These are phyloP conservation scores for Notarius quadriscutis DNA, from an alignment of 2,113 vertebrate species.

Conservation along the genomic window DNA sequence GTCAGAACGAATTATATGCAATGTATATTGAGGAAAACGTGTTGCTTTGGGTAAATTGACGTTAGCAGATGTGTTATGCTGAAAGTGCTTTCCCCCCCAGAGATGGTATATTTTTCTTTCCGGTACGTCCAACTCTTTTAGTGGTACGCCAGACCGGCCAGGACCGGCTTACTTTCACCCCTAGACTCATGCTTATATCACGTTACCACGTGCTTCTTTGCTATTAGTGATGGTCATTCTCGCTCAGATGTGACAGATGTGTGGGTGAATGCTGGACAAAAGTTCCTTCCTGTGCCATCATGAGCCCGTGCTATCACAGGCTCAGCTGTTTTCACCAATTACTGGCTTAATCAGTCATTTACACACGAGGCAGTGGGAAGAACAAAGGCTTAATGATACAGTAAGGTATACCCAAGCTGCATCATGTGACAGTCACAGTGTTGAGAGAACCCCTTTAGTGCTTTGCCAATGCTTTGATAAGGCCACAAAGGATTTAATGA, in stretches of 20 bases:
- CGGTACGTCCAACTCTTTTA: no score
- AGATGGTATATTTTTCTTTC: no score
- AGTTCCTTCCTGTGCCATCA: not conserved
- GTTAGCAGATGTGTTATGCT: no score
- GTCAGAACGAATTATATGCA: no score
- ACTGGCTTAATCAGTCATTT: constrained; percentile 3
- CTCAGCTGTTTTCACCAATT: constrained; percentile 6
- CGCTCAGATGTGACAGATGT: constrained; percentile 6
- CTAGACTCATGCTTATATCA: not conserved
- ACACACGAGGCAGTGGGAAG: constrained; percentile 2
- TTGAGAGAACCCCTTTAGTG: not conserved
- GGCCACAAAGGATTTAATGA: not conserved
- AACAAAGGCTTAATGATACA: constrained; percentile 32
- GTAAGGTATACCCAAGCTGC: constrained; percentile 15
- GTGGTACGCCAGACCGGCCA: no score
- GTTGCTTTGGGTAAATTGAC: no score
- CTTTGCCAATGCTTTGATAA: constrained; percentile 9
- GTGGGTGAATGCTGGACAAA: not conserved
- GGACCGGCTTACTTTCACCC: no score
- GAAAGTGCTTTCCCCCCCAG: no score
- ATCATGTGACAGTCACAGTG: not conserved
- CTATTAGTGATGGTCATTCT: not conserved
- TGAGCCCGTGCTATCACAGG: not conserved
- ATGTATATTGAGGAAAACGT: no score
- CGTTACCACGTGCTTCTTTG: constrained; percentile 19